phyloP scores from a whole-genome alignment of 2,113 vertebrate genomes.

The Chamaetylas fuelleborni region DNA sequence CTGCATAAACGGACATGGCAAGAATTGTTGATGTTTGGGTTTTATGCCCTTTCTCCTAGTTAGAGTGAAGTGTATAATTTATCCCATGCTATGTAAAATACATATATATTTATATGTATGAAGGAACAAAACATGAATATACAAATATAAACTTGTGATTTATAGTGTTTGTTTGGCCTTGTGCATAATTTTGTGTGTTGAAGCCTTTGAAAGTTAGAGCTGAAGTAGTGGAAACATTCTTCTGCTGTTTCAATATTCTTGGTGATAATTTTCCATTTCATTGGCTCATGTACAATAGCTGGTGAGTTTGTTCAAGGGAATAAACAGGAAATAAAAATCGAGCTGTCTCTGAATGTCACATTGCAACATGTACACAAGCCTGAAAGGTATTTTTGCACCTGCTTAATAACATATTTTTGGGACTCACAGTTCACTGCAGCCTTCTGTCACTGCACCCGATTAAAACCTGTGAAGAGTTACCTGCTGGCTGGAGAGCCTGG shows the following conservation, averaged over 20 bases:
- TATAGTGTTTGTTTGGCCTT: background rate
- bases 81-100: background rate
- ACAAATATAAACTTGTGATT: background rate
- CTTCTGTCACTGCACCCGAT: background rate
- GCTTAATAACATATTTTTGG: background rate
- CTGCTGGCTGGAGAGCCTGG: background rate
- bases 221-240: background rate
- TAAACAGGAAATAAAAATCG: background rate
- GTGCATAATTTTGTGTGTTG: background rate
- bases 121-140: background rate
- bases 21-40: background rate
- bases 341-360: background rate
- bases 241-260: background rate
- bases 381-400: background rate
- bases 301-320: background rate
- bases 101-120: background rate
- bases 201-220: background rate
- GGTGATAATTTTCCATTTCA: constrained; percentile 2
- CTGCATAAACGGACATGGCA: background rate
- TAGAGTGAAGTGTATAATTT: background rate
- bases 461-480: background rate
- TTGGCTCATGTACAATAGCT: background rate
- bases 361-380: background rate
- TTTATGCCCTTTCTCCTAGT: background rate
- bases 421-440: background rate